Evolutionary conservation across 2,113 vertebrate genomes (phyloP).

Genomic region (Mastomys natalensis): DNA sequence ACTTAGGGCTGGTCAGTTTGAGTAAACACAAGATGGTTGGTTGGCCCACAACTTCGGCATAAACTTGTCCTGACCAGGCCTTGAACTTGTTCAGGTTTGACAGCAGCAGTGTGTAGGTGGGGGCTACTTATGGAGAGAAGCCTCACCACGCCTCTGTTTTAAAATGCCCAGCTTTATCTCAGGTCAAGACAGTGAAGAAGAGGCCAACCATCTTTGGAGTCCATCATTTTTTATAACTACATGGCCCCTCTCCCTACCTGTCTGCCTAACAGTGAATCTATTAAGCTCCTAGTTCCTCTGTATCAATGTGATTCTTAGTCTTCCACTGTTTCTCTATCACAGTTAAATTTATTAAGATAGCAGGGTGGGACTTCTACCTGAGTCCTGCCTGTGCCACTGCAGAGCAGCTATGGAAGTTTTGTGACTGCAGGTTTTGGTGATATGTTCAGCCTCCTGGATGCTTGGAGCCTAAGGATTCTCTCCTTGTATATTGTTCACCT

Average conservation of each 20-base stretch:
- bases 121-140: background rate
- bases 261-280: background rate
- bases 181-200: background rate
- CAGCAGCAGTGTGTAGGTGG: background rate
- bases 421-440: conserved; percentile 7
- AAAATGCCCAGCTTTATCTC: background rate
- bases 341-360: background rate
- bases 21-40: too few species aligned
- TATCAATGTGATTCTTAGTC: background rate
- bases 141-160: background rate
- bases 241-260: background rate
- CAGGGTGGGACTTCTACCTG: background rate
- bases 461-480: background rate
- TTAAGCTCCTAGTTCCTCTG: background rate
- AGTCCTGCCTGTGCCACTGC: conserved; percentile 49
- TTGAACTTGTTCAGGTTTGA: background rate
- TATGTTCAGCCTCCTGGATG: conserved; percentile 42
- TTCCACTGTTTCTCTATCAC: background rate
- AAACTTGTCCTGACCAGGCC: background rate
- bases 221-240: background rate
- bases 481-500: background rate
- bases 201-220: background rate
- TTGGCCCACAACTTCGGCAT: background rate
- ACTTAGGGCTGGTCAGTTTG: too few species aligned
- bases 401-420: background rate